Evolutionary conservation across 2,797 vertebrate genomes (phyloP).

Genomic region (Neostethus bicornis): DNA sequence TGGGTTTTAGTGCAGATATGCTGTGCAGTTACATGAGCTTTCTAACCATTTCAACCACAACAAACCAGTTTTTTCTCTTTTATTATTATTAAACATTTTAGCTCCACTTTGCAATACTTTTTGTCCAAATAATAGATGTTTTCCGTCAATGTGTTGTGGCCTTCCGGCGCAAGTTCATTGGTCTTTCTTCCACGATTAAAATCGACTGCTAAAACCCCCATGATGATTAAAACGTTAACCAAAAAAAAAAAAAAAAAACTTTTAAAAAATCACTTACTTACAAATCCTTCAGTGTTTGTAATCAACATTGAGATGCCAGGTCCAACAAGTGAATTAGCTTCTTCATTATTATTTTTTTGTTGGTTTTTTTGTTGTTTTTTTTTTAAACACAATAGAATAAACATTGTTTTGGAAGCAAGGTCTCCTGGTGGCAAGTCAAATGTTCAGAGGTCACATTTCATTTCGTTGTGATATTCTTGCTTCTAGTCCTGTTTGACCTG

Average conservation of each 20-base stretch:
- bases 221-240: constrained; percentile 64
- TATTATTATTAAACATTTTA: no score
- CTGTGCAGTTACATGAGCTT: constrained; percentile 59
- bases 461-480: constrained; percentile 61
- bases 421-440: constrained; percentile 89
- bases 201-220: no score
- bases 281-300: constrained; percentile 74
- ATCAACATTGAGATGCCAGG: constrained; percentile 78
- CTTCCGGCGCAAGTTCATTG: constrained; percentile 77
- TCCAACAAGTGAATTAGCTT: constrained; percentile 77
- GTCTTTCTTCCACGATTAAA: constrained; percentile 52
- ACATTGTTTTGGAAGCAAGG: constrained; percentile 93
- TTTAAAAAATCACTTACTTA: constrained; percentile 64
- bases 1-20: constrained; percentile 68
- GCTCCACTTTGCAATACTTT: constrained; percentile 49
- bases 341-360: constrained; percentile 60
- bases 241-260: constrained; percentile 62
- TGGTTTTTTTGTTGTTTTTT: no score
- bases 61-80: constrained; percentile 40
- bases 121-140: constrained; percentile 62
- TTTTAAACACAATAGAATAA: constrained; percentile 89
- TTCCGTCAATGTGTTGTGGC: constrained; percentile 69
- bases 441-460: constrained; percentile 83
- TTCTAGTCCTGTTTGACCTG: constrained; percentile 91
- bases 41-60: constrained; percentile 73